Base-by-base conservation (phyloP, 2,797 vertebrate species). In the Amphiprion clarkii region DNA sequence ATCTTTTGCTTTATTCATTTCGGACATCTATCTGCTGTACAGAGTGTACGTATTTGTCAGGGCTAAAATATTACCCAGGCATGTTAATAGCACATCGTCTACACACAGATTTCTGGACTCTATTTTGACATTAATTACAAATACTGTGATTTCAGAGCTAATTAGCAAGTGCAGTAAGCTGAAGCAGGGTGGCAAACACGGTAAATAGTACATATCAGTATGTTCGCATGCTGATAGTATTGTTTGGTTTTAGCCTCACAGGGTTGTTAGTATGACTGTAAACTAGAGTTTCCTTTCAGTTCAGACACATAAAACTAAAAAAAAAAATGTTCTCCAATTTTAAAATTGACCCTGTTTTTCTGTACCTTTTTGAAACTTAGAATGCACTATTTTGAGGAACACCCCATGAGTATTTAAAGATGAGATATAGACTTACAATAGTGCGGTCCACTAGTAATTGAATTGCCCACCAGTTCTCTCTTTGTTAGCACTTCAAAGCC, bases 1-100 rank as follows among this genome's bases (percentile, higher is more conserved):
- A 2, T 87, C 85, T 72, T 46, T 25, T 19, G 39, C 67, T 68
- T 84, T 55, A 52, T 85, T 83, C 63, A 63, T 67, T 57, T 81
- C 68, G 31, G 51, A 74, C n/a, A 25, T 83, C 21, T 62, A 4
- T 70, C 40, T 63, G n/a, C 49, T 76, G 16, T 71, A 31, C 46
- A 27, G 40, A 68, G n/a, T 48, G 6, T 53, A 33, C 5, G 8
- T 69, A 44, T 77, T 5, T 66, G 39, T 11, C 23, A 12, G 14
- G 10, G 46, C 0, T 52, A 49, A 55, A 13, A n/a, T n/a, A 52
- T 25, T 51, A 6, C 21, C 23, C 51, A 25, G 23, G 2, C 29
- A 25, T 27, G n/a, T 46, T 54, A 56, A 56, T 51, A 21, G 21
- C 21, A 10, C 8, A 49, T n/a, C 6, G 19, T 49, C 46, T 49